Evolutionary conservation across 30 jellyfish, hydroid and myxozoan genomes (phyloP).

Genomic region (Pseudorhiza aurosa): DNA sequence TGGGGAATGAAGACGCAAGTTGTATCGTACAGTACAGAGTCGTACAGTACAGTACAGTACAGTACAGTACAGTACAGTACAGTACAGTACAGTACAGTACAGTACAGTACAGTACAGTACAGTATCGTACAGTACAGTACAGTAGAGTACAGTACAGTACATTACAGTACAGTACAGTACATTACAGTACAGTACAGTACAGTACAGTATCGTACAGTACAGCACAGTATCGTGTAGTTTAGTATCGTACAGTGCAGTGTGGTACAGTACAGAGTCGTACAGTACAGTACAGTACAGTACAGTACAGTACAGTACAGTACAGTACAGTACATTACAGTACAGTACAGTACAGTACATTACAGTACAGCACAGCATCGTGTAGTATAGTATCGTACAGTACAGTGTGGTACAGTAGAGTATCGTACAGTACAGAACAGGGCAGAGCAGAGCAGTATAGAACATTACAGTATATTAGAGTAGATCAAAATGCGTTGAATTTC

Average conservation of each 20-base stretch:
- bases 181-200: too few species aligned
- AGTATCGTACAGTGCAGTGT: neutral
- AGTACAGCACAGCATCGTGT: too few species aligned
- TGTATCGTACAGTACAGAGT: neutral
- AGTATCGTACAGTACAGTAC: too few species aligned
- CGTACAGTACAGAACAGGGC: neutral
- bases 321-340: too few species aligned
- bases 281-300: neutral
- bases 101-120: neutral
- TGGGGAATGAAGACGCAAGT: too few species aligned
- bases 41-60: neutral
- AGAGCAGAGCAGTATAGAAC: neutral
- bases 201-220: too few species aligned
- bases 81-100: neutral
- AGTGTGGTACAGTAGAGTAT: neutral
- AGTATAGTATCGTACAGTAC: too few species aligned
- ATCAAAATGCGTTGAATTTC: neutral
- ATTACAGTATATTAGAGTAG: neutral
- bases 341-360: too few species aligned
- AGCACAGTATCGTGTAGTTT: neutral
- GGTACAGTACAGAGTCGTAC: neutral
- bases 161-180: too few species aligned
- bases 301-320: neutral
- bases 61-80: neutral
- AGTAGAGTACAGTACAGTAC: too few species aligned